Base-by-base conservation (phyloP, 2,888 invertebrate species). In the Amblyteles armatorius region DNA sequence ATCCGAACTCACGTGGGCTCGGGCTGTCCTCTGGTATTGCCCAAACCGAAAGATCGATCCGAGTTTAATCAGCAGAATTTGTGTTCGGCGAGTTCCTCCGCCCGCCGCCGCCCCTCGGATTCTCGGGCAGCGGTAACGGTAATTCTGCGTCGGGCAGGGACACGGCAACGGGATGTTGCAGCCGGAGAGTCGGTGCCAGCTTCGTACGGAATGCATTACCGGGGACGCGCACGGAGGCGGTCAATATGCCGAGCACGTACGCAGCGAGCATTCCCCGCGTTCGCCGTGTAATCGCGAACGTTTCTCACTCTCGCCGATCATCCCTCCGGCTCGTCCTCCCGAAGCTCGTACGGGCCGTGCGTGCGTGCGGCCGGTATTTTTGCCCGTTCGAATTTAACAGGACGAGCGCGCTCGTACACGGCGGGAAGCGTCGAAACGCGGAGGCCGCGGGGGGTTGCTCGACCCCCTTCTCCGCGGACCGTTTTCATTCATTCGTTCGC, bases 211-310 rank as follows among this genome's bases (percentile, higher is more conserved):
- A 87, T 87, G 85, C 83, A 84, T 87, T 83, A 83, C 13, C 44
- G 44, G 77, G 72, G 76, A 71, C 52, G 77, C 73, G 82, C 73
- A 50, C 55, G 72, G 57, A 73, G 65, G 72, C 67, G 83, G 77
- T 87, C 83, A 84, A 84, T 81, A 87, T 87, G 83, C 83, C 48
- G 67, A 50, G 69, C 85, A 87, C 87, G 87, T 87, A 82, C 79
- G 50, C 81, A 76, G 73, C 29, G 52, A 63, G 50, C 79, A 79
- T 83, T 73, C 85, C 63, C 6, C 4, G 16, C 76, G 76, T 81
- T 69, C 72, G 67, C 40, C 69, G 48, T 79, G 55, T 82, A 84
- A 85, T 85, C 83, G 83, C 82, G 76, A 29, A 5, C 74, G 73
- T 85, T 79, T 69, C 82, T 83, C 81, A 74, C 79, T 83, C 65